These are phyloP conservation scores for Malaclemys terrapin DNA, from an alignment of 2,113 vertebrate species.

Conservation along the genomic window DNA sequence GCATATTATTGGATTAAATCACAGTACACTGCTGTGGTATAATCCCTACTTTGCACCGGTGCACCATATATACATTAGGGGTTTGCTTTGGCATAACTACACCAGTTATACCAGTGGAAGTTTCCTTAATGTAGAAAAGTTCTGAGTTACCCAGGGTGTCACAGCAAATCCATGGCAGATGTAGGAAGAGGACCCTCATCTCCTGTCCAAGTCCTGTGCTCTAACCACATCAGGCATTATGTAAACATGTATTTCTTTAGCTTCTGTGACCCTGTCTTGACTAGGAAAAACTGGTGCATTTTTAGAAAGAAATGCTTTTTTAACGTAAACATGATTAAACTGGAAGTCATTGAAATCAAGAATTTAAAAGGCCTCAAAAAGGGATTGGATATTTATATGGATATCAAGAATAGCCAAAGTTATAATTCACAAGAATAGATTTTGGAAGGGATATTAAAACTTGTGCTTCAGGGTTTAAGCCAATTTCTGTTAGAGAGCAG, in stretches of 20 bases:
- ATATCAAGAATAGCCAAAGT: fast-evolving
- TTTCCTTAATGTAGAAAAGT: neutral
- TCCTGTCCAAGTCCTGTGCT: neutral
- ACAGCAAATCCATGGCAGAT: neutral
- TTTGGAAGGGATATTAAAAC: neutral
- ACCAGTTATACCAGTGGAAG: neutral
- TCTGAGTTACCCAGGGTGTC: neutral
- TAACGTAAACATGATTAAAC: neutral
- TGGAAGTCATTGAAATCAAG: fast-evolving
- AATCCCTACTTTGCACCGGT: neutral
- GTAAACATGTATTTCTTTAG: neutral
- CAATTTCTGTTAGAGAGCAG: neutral
- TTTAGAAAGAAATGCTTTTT: neutral
- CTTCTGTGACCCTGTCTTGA: fast-evolving
- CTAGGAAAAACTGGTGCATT: neutral
- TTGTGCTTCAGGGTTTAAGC: neutral
- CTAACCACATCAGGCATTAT: neutral
- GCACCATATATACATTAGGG: neutral
- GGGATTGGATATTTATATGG: fast-evolving
- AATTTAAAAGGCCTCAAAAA: fast-evolving
- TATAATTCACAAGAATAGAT: neutral
- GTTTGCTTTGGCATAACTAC: neutral
- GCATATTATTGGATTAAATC: neutral
- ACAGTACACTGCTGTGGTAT: neutral
- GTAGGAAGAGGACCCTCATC: neutral